Base-by-base conservation (phyloP, 2,113 vertebrate species). In the Phaethornis superciliosus region DNA sequence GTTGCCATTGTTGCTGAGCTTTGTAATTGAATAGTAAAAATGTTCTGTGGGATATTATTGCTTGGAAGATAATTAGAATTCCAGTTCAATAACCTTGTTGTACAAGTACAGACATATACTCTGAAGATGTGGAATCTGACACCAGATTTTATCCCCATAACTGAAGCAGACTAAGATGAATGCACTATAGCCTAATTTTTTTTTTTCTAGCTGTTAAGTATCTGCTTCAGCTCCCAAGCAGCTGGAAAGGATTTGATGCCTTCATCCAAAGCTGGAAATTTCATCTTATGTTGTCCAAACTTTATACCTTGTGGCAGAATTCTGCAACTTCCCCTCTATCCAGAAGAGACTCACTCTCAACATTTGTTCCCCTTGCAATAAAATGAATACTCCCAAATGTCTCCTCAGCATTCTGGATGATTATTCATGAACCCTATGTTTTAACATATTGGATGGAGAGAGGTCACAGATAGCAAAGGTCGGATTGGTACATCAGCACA, bases 71-170 rank as follows among this genome's bases (percentile, higher is more conserved):
- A 94, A 91, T 63, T 88, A 75, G 56, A 95, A 91, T 64, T 82
- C 32, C 40, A 68, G 64, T 93, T 93, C 79, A 97, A 90, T 90
- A 88, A 88, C 19, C 40, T 77, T 88, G 63, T 75, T 88, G 64
- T 90, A 85, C 64, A 91, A 85, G 44, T 71, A 70, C 47, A 85
- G 32, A 71, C 40, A 46, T 42, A 44, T 6, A 42, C 12, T 14
- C 52, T 32, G 40, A 92, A 88, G 37, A 85, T 33, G n/a, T 49
- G 27, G 44, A 88, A 95, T 52, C 6, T 54, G 69, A 83, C 44
- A 85, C 88, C 24, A 55, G 55, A 90, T 91, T 87, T 87, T 85
- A 91, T 90, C 79, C 19, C n/a, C 10, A 52, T 74, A 85, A 77
- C 49, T 68, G 59, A 82, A 85, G 55, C 10, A 76, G 59, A 80